phyloP scores from a whole-genome alignment of 1,140 invertebrate species.

The Oreohelix idahoensis region DNA sequence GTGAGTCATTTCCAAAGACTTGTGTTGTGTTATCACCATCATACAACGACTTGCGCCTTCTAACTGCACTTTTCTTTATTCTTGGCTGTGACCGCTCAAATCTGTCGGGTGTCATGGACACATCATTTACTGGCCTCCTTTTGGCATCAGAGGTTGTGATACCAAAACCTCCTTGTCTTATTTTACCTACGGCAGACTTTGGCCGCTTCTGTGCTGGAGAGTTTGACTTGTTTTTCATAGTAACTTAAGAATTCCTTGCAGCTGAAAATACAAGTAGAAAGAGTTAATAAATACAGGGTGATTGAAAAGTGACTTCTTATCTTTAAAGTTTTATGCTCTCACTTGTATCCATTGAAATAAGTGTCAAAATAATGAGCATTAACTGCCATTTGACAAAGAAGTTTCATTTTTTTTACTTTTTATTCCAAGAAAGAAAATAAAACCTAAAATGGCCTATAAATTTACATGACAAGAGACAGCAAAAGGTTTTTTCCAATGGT shows the following conservation, averaged over 20 bases:
- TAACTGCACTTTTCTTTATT: constrained; percentile 47
- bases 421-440: too few species aligned
- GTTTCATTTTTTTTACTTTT: too few species aligned
- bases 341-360: background rate
- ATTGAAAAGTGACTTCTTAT: background rate
- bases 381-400: too few species aligned
- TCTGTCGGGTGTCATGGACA: constrained; percentile 35
- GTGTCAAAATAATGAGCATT: background rate
- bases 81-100: constrained; percentile 42
- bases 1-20: background rate
- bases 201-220: constrained; percentile 21
- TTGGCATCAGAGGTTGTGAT: constrained; percentile 4
- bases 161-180: constrained; percentile 24
- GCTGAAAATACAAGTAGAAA: background rate
- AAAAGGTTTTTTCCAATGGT: too few species aligned
- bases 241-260: background rate
- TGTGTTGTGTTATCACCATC: constrained; percentile 22
- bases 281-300: background rate
- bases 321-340: background rate
- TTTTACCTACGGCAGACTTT: background rate
- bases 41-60: constrained; percentile 16
- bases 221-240: constrained; percentile 45
- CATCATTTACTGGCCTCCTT: background rate
- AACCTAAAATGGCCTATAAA: too few species aligned
- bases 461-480: too few species aligned